Conservation (phyloP, 1,140 invertebrate species). For the Bilobella aurantiaca region DNA sequence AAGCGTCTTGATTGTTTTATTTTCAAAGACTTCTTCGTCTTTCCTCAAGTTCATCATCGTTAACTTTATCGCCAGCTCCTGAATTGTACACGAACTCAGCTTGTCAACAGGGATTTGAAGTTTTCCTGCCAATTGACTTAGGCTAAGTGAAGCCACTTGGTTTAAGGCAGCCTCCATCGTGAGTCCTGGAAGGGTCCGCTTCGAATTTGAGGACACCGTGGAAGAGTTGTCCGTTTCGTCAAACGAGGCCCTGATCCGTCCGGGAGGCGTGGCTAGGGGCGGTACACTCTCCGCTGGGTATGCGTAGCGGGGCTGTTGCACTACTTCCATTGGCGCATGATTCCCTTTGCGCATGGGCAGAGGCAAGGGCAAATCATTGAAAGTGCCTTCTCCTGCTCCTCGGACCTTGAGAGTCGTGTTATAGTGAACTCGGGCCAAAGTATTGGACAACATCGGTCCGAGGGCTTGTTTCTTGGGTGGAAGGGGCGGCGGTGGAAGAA, state of each 20-base stretch:
- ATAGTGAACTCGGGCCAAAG: not conserved
- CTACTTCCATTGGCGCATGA: not conserved
- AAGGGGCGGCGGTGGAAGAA: slow-evolving; percentile 56
- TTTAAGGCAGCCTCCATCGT: slow-evolving; percentile 49
- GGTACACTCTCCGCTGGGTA: not conserved
- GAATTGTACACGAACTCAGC: slow-evolving; percentile 70
- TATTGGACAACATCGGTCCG: slow-evolving; percentile 20
- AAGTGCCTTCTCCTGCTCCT: not conserved
- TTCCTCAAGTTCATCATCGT: slow-evolving; percentile 38
- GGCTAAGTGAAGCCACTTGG: slow-evolving; percentile 65
- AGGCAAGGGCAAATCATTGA: slow-evolving; percentile 29
- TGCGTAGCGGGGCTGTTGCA: slow-evolving; percentile 14
- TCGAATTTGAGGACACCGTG: not conserved
- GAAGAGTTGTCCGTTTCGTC: not conserved
- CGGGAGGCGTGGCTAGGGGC: not conserved
- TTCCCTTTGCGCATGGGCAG: slow-evolving; percentile 19
- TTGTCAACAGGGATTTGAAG: slow-evolving; percentile 62
- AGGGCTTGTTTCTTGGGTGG: slow-evolving; percentile 63
- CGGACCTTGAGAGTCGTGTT: not conserved
- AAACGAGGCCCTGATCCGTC: not conserved
- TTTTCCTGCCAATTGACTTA: slow-evolving; percentile 62
- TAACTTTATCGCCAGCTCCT: slow-evolving; percentile 67
- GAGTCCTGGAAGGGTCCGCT: slow-evolving; percentile 9
- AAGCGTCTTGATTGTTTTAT: no score
- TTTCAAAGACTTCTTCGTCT: slow-evolving; percentile 39